Percentiles rank a stretch among this genome's conserved stretches.
These are phyloP conservation scores for Drosophila kanekoi DNA, from an alignment of 2,888 invertebrate genomes.

Conservation along the genomic window DNA sequence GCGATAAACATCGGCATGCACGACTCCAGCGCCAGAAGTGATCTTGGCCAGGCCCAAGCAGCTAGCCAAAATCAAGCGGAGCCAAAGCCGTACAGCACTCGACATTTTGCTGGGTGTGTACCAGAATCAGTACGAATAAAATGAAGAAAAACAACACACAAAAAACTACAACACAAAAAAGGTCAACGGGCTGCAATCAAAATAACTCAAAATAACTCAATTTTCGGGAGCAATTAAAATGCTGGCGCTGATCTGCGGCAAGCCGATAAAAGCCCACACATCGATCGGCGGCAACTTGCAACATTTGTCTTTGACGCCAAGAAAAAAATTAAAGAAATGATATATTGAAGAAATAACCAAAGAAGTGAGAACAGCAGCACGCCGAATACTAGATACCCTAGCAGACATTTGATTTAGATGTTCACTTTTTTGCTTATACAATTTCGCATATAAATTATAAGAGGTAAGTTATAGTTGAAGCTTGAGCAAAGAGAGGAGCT, in stretches of 20 bases:
- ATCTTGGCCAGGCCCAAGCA: constrained; percentile 66
- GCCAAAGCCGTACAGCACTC: constrained; percentile 43
- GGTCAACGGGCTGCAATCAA: constrained; percentile 78
- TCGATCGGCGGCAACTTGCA: constrained; percentile 67
- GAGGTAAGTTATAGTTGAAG: too few relatives aligned
- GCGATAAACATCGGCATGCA: constrained; percentile 71
- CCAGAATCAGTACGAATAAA: constrained; percentile 14
- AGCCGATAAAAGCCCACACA: constrained; percentile 59
- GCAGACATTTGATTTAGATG: not conserved
- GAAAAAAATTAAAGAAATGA: not conserved
- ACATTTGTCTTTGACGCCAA: constrained; percentile 53
- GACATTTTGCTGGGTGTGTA: constrained; percentile 75
- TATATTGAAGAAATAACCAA: not conserved
- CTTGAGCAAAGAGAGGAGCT: too few relatives aligned
- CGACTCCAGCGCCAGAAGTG: constrained; percentile 65
- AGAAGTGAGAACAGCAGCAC: not conserved
- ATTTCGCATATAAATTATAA: too few relatives aligned
- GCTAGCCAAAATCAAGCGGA: constrained; percentile 17
- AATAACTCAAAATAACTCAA: constrained; percentile 77
- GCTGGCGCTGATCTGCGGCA: constrained; percentile 51
- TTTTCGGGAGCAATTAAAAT: constrained; percentile 79
- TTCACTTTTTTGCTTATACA: too few relatives aligned
- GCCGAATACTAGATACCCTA: constrained; percentile 1
- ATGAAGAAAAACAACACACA: not conserved
- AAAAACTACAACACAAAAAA: constrained; percentile 47